These are phyloP conservation scores for Clamator glandarius DNA, from an alignment of 2,797 vertebrate species.

Conservation along the genomic window DNA sequence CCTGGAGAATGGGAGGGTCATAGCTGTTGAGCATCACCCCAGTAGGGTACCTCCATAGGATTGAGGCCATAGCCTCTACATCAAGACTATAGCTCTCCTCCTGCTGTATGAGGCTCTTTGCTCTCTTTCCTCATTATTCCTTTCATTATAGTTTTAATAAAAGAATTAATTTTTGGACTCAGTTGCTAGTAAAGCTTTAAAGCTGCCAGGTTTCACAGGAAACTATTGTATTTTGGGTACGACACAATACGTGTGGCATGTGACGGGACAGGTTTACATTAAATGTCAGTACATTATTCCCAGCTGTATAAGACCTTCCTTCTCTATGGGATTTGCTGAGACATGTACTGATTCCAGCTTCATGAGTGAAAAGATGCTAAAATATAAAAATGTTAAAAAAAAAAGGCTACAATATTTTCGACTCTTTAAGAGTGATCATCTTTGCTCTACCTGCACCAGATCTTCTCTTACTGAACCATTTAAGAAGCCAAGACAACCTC, in stretches of 20 bases:
- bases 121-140: background rate
- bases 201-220: background rate
- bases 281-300: background rate
- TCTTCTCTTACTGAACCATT: conserved; percentile 11
- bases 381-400: background rate
- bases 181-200: background rate
- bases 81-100: background rate
- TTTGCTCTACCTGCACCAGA: background rate
- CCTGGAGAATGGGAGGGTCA: background rate
- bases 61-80: background rate
- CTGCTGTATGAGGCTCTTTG: background rate
- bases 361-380: background rate
- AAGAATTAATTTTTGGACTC: background rate
- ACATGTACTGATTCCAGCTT: background rate
- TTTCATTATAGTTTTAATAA: background rate
- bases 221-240: background rate
- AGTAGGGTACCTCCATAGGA: background rate
- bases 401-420: background rate
- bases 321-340: background rate
- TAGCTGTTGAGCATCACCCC: background rate
- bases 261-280: background rate
- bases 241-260: background rate
- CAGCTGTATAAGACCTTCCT: background rate
- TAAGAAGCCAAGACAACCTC: conserved; percentile 17
- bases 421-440: background rate